A percentile compares a stretch with the other conserved stretches of the same genome.
phyloP scores from a whole-genome alignment of 2,797 vertebrate species.

The Galaxias olidus region DNA sequence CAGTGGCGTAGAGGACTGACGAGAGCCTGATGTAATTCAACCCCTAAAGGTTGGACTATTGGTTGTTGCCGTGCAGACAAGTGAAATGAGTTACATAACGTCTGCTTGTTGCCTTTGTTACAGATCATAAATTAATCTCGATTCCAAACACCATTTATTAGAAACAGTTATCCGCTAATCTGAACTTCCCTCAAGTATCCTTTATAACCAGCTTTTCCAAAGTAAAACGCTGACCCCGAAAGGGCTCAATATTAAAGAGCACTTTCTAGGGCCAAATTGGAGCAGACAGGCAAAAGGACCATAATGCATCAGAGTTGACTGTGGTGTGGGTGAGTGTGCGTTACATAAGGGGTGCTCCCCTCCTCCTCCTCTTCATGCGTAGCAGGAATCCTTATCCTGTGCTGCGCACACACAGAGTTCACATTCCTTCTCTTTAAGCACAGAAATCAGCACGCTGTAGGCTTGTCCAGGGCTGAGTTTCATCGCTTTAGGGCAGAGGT shows the following conservation, averaged over 20 bases:
- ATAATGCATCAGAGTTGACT: not conserved
- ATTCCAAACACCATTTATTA: too few relatives aligned
- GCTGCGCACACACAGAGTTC: conserved; percentile 20
- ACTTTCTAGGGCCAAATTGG: not conserved
- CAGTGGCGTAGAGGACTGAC: conserved; percentile 50
- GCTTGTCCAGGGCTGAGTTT: conserved; percentile 13
- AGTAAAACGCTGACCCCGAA: conserved; percentile 23
- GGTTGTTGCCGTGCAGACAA: conserved; percentile 26
- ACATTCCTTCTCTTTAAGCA: conserved; percentile 33
- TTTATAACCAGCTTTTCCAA: conserved; percentile 47
- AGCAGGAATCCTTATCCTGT: conserved; percentile 7
- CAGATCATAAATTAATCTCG: too few relatives aligned
- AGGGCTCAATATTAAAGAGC: conserved; percentile 18
- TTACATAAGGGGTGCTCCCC: not conserved
- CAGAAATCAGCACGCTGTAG: not conserved
- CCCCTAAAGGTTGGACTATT: conserved; percentile 32
- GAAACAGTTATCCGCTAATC: too few relatives aligned
- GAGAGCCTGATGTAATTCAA: conserved; percentile 48
- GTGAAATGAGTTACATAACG: not conserved
- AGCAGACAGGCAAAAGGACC: not conserved
- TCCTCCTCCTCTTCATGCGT: not conserved
- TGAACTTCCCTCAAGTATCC: conserved; percentile 5
- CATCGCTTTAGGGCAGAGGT: not conserved
- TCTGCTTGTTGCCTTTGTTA: too few relatives aligned
- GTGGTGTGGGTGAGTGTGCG: conserved; percentile 22